Evolutionary conservation across 2,888 invertebrate genomes (phyloP), one percentile per base, ranked within the genome.

Genomic region (Timema podura): DNA sequence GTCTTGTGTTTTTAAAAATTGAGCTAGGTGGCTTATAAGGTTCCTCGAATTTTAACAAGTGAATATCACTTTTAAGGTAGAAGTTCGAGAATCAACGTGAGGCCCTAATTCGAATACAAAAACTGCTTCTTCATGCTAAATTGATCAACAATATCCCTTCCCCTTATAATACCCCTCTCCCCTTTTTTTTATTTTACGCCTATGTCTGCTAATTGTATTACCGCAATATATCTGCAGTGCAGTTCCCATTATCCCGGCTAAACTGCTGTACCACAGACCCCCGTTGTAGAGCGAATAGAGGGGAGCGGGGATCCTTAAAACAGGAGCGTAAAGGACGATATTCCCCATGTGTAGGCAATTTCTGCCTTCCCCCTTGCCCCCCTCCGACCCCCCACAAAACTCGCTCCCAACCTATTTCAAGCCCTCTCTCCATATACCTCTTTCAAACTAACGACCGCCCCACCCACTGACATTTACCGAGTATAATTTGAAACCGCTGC

Each of bases 341-440:
- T 64, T 48, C 15, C 64, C 68, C 68, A 61, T 61, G 68, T 68
- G 68, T 68, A 64, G 57, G 61, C 59, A 68, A 68, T 68, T 68
- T 48, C 57, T 45, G 54, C 45, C 46, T 10, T 16, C 15, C 6
- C 46, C n/a, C 10, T 49, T 51, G 61, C 49, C n/a, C 47, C 46
- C 47, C 59, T 30, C 44, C 5, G 30, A 8, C 61, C 13, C 30
- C 30, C 61, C 44, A 61, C n/a, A 13, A 61, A 16, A 44, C 61
- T 44, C 61, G n/a, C 61, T n/a, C 61, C 30, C 57, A 16, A n/a
- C 16, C 61, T 61, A 11, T 45, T 61, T 57, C 9, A 61, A 44
- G 44, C 61, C 30, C 13, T n/a, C 46, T 15, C 15, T 59, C 5
- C 46, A 15, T 44, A 45, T 45, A 57, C 15, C 15, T 48, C 47